Evolutionary conservation across 1,140 invertebrate genomes (phyloP).

Genomic region (Drosophila murphyi): DNA sequence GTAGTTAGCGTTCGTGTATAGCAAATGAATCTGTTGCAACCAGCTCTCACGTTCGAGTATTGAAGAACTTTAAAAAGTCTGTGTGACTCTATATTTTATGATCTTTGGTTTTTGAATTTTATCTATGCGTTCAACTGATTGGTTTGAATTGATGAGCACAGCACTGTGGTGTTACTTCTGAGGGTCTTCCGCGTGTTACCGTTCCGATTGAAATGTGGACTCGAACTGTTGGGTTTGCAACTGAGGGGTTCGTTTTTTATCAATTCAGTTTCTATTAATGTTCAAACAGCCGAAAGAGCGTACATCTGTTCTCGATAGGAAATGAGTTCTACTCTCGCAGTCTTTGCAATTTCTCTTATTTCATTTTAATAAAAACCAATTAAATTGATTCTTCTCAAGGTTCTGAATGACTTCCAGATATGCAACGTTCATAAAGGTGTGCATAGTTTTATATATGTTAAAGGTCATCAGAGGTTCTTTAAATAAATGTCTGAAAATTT

Average conservation of each 20-base stretch:
- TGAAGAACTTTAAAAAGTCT: neutral
- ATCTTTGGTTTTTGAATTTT: slow-evolving; percentile 2
- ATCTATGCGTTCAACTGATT: slow-evolving; percentile 36
- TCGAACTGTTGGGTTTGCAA: slow-evolving; percentile 47
- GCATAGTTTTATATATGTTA: slow-evolving; percentile 20
- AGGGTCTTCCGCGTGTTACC: slow-evolving; percentile 23
- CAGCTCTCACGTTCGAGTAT: neutral
- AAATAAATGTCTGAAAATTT: slow-evolving; percentile 23
- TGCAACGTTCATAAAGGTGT: slow-evolving; percentile 28
- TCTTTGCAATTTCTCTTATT: slow-evolving; percentile 35
- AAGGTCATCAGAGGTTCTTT: slow-evolving; percentile 34
- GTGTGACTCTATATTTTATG: neutral
- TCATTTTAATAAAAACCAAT: slow-evolving; percentile 71
- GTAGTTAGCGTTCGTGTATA: slow-evolving; percentile 56
- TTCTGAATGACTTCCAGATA: slow-evolving; percentile 60
- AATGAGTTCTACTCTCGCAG: slow-evolving; percentile 31
- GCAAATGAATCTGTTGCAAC: slow-evolving; percentile 16
- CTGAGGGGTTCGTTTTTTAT: slow-evolving; percentile 55
- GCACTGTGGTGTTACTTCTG: slow-evolving; percentile 8
- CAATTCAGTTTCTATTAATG: slow-evolving; percentile 63
- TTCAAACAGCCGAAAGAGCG: slow-evolving; percentile 49
- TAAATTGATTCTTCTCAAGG: slow-evolving; percentile 78
- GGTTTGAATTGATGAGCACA: slow-evolving; percentile 1
- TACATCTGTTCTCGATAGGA: slow-evolving; percentile 19
- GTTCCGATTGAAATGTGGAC: slow-evolving; percentile 53